A percentile compares a stretch with the other conserved stretches of the same genome.
These are phyloP conservation scores for Hydropsyche betteni DNA, from an alignment of 2,888 invertebrate species.

Conservation along the genomic window DNA sequence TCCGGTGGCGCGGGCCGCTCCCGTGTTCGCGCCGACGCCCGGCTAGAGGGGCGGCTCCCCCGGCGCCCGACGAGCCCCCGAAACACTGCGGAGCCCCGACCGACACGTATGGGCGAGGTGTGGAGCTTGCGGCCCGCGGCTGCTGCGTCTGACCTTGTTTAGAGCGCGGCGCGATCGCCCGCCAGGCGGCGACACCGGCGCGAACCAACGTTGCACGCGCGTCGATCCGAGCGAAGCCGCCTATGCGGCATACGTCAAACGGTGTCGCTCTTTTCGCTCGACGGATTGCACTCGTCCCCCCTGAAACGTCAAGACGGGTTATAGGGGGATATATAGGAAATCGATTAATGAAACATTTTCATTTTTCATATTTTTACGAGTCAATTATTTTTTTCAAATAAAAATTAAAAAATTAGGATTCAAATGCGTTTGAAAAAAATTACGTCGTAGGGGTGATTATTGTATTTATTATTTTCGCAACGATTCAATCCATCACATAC, in stretches of 20 bases:
- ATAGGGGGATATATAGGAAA: too few species aligned
- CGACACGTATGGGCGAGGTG: not conserved
- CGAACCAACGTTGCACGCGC: constrained; percentile 7
- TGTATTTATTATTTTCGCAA: too few species aligned
- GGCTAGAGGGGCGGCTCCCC: not conserved
- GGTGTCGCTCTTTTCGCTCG: not conserved
- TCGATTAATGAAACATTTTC: too few species aligned
- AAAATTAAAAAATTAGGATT: too few species aligned
- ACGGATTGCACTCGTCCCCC: not conserved
- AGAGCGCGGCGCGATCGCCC: constrained; percentile 7
- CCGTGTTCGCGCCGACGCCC: not conserved
- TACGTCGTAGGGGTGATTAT: too few species aligned
- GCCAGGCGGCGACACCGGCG: not conserved
- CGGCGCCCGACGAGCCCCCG: constrained; percentile 38
- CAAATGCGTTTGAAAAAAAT: too few species aligned
- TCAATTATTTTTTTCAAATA: too few species aligned
- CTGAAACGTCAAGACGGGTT: too few species aligned
- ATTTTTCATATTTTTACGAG: too few species aligned
- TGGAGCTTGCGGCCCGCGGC: not conserved
- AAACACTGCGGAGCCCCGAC: constrained; percentile 11
- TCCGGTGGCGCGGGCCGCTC: constrained; percentile 58
- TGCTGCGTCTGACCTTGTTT: constrained; percentile 7
- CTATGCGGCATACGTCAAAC: too few species aligned
- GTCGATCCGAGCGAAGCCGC: not conserved
- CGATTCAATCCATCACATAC: too few species aligned